Conservation (phyloP, 2,797 vertebrate genomes). For the Heterohyrax brucei region DNA sequence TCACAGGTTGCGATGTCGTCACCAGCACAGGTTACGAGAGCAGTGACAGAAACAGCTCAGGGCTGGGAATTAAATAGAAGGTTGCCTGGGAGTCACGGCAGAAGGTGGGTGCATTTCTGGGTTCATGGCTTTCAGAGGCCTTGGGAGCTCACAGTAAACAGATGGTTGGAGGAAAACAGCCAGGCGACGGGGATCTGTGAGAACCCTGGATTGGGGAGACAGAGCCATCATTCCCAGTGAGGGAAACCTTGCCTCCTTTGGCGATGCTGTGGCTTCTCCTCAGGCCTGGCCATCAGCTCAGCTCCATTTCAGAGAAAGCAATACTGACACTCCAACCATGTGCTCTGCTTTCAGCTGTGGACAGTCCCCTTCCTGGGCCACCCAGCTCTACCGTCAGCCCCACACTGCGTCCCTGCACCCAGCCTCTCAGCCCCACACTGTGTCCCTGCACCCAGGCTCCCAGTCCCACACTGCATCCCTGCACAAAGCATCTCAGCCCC, state of each 20-base stretch:
- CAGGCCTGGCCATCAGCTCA: neutral
- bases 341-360: neutral
- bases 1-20: constrained; percentile 62
- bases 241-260: neutral
- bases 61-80: constrained; percentile 42
- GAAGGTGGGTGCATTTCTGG: neutral
- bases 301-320: neutral
- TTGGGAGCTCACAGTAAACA: neutral
- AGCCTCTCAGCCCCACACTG: no score
- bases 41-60: constrained; percentile 38
- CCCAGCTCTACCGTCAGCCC: neutral
- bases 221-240: neutral
- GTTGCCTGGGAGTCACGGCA: constrained; percentile 13
- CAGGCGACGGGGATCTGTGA: no score
- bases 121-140: constrained; percentile 46
- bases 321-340: neutral
- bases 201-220: neutral
- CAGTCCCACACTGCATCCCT: neutral
- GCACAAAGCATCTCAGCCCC: no score
- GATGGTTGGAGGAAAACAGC: neutral
- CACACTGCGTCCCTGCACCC: neutral
- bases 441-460: neutral
- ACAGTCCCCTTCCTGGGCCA: neutral
- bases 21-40: constrained; percentile 67
- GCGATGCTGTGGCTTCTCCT: neutral